phyloP scores from a whole-genome alignment of 2,113 vertebrate species.

The Rhadina sibilatrix region DNA sequence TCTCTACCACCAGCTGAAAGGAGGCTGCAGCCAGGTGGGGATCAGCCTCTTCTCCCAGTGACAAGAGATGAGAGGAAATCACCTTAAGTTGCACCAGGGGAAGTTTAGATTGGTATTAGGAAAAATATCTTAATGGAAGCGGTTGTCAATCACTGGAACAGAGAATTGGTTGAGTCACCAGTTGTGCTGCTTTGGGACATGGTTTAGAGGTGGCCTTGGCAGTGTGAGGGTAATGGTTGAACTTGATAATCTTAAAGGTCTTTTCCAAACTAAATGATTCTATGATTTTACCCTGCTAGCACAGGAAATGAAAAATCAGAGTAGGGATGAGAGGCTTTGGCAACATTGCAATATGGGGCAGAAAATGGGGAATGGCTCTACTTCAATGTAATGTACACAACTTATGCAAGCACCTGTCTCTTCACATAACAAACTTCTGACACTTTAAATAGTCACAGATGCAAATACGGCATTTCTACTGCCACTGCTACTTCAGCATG shows the following conservation, averaged over 20 bases:
- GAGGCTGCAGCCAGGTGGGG: neutral
- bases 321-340: neutral
- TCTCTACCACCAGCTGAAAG: neutral
- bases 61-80: neutral
- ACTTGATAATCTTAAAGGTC: neutral
- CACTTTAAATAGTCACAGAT: neutral
- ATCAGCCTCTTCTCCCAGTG: neutral
- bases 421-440: neutral
- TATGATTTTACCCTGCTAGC: neutral
- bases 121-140: neutral
- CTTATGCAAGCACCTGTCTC: neutral
- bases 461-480: neutral
- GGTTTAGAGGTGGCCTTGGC: neutral
- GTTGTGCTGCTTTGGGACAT: neutral
- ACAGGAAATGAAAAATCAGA: neutral
- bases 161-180: neutral
- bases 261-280: neutral
- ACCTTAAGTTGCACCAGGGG: neutral
- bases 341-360: neutral
- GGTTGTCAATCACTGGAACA: neutral
- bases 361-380: neutral
- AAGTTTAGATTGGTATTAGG: neutral
- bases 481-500: neutral
- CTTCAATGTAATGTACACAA: neutral
- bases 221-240: neutral